Percentiles rank a stretch among this genome's conserved stretches.
These are phyloP conservation scores for Flexamia atlantica DNA, from an alignment of 2,888 invertebrate species.

Conservation along the genomic window DNA sequence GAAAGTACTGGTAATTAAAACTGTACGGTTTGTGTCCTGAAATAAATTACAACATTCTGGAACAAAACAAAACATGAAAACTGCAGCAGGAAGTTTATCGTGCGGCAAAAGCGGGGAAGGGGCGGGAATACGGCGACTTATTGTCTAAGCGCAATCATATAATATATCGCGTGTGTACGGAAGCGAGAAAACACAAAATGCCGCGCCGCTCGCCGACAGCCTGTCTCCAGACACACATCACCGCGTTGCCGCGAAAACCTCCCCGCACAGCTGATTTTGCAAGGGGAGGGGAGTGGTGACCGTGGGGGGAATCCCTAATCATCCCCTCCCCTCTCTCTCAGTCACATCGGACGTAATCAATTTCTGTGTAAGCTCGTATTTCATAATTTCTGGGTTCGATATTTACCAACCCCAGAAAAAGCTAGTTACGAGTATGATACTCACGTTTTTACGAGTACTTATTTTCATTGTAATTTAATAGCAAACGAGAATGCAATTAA, in stretches of 20 bases:
- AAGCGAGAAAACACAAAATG: neutral
- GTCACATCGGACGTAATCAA: constrained; percentile 17
- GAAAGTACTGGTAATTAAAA: too few species aligned
- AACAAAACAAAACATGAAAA: too few species aligned
- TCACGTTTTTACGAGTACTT: too few species aligned
- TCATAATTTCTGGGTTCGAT: neutral
- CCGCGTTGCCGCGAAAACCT: neutral
- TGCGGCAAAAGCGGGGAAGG: neutral
- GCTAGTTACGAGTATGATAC: too few species aligned
- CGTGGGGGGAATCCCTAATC: constrained; percentile 3
- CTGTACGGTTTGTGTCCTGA: too few species aligned
- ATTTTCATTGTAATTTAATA: too few species aligned
- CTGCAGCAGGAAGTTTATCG: neutral
- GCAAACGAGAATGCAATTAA: too few species aligned
- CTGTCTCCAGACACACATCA: neutral
- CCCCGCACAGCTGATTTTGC: constrained; percentile 31
- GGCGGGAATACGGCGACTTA: neutral
- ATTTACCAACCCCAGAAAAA: too few species aligned
- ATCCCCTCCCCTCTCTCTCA: neutral
- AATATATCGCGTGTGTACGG: constrained; percentile 35
- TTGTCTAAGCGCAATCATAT: constrained; percentile 6
- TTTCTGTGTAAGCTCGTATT: neutral
- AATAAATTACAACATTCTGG: too few species aligned
- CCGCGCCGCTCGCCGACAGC: constrained; percentile 20
- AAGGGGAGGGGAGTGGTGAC: neutral